phyloP scores from a whole-genome alignment of 2,113 vertebrate genomes.

The Platichthys stellatus region DNA sequence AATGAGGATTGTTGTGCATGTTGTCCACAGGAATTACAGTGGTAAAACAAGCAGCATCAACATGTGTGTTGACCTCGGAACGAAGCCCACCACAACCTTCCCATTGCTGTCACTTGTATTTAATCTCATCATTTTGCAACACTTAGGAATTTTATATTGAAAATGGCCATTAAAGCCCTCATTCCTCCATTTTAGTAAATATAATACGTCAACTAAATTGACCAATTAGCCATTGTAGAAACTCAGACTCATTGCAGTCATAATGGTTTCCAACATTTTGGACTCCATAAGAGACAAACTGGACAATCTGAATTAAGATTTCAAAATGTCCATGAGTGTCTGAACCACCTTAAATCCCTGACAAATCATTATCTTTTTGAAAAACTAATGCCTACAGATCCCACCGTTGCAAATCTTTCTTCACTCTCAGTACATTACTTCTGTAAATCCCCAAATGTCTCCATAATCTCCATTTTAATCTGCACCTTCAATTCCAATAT shows the following conservation, averaged over 20 bases:
- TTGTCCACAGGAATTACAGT: background rate
- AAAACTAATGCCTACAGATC: background rate
- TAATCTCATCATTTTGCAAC: no score
- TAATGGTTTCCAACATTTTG: background rate
- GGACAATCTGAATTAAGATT: background rate
- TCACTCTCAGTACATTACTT: background rate
- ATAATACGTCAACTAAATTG: no score
- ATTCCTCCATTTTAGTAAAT: no score
- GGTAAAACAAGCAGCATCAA: background rate
- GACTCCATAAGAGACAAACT: background rate
- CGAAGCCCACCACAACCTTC: background rate
- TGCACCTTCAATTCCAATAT: background rate
- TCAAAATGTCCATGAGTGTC: background rate
- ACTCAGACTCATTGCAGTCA: no score
- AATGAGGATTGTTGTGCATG: background rate
- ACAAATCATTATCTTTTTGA: background rate
- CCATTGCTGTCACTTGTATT: no score
- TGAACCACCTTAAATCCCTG: conserved; percentile 10
- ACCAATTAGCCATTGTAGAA: conserved; percentile 3
- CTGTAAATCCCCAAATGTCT: background rate
- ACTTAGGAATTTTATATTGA: no score
- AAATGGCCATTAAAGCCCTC: no score
- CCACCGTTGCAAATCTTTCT: background rate
- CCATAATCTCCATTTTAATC: background rate
- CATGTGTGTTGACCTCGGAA: background rate